These are phyloP conservation scores for Herpailurus yagouaroundi DNA, from an alignment of 2,113 vertebrate species.

Conservation along the genomic window DNA sequence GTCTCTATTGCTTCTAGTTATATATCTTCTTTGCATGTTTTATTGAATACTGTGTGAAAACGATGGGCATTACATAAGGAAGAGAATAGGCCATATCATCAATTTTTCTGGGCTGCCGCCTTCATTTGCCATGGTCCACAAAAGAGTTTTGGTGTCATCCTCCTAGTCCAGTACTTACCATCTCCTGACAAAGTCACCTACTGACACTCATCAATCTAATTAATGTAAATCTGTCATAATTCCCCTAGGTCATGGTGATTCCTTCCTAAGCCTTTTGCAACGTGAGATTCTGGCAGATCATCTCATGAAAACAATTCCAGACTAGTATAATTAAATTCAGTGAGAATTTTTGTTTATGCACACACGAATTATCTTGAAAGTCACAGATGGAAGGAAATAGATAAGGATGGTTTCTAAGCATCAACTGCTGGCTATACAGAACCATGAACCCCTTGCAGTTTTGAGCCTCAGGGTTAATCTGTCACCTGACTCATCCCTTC, in stretches of 20 bases:
- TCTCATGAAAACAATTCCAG: background rate
- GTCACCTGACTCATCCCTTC: background rate
- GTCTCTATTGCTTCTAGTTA: background rate
- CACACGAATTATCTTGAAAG: background rate
- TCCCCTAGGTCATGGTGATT: background rate
- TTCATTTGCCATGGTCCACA: background rate
- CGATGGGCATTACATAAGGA: background rate
- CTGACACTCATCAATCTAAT: background rate
- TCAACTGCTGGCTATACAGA: background rate
- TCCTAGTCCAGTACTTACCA: background rate
- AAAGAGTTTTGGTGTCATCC: background rate
- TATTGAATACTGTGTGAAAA: background rate
- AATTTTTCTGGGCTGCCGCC: background rate
- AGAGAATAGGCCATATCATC: background rate
- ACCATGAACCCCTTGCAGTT: background rate
- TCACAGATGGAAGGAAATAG: background rate
- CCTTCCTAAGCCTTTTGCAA: background rate
- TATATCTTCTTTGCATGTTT: background rate
- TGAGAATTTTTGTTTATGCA: background rate
- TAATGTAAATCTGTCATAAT: background rate
- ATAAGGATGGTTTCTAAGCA: background rate
- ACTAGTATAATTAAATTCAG: background rate
- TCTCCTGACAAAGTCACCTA: background rate
- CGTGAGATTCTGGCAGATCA: too few relatives aligned
- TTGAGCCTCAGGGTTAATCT: background rate